Evolutionary conservation across 2,113 vertebrate species (phyloP).

Genomic region (Lipotes vexillifer): DNA sequence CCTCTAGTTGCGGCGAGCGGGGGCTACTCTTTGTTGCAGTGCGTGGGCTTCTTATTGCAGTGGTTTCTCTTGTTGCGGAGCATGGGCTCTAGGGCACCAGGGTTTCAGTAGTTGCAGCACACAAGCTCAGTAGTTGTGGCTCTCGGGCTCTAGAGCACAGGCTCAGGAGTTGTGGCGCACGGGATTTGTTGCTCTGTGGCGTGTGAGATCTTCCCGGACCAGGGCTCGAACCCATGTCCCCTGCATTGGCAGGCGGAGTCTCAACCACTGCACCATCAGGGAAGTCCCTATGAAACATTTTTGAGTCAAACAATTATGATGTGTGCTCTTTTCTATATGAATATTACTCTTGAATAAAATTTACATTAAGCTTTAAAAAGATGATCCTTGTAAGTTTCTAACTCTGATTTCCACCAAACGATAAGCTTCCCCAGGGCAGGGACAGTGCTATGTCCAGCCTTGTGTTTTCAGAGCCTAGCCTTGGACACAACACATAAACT

Average conservation of each 20-base stretch:
- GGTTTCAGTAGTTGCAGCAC: no score
- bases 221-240: background rate
- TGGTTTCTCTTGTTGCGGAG: no score
- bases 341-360: background rate
- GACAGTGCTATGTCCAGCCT: background rate
- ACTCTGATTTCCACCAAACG: background rate
- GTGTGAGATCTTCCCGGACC: background rate
- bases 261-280: background rate
- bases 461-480: background rate
- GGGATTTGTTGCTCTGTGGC: no score
- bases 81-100: no score
- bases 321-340: background rate
- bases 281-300: background rate
- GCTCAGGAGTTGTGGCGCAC: no score
- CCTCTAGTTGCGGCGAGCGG: accelerated
- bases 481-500: background rate
- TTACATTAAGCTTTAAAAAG: background rate
- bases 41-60: no score
- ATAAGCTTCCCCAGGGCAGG: background rate
- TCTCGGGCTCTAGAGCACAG: no score
- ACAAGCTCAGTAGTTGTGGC: no score
- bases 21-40: no score
- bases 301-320: background rate
- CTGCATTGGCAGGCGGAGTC: background rate
- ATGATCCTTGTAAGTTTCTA: background rate